Base-by-base conservation (phyloP, 1,140 invertebrate species). In the Adelges cooleyi region DNA sequence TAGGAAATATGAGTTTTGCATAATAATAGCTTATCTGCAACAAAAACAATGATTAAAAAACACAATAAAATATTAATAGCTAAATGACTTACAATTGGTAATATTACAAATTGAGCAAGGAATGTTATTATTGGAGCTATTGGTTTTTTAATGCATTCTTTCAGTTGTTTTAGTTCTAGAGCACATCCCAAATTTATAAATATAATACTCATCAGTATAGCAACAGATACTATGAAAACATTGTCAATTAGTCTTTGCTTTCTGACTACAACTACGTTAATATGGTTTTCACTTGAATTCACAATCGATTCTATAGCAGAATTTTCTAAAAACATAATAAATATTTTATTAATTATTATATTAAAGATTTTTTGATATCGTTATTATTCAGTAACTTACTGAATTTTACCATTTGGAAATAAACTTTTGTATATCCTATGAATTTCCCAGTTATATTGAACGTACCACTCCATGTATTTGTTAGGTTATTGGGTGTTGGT, bases 141-240 rank as follows among this genome's bases (percentile, higher is more conserved):
- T 0, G 93, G 93, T 68, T 79, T 81, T 66, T 77, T 82, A 1
- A 95, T 66, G 11, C 86, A 84, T 2, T 80, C 76, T 68, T 81
- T 82, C 5, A 95, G 80, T 6, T 86, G 80, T 1, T 77, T 71
- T 78, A 89, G 82, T 72, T 93, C 85, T 71, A 95, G 79, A 0
- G 92, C 90, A 74, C 91, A 94, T 1, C 93, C 93, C 78, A 95
- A 95, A 75, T 95, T 94, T 48, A 95, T 86, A 72, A 92, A 95
- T 67, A 93, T 84, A 49, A 94, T 77, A 1, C 85, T 84, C 53
- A 95, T 89, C 48, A 96, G 79, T 50, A 82, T 74, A 9, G 85
- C 84, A 4, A 95, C 84, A 65, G 86, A 88, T 40, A 76, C 80
- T 0, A 86, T 85, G 70, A 95, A 95, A 17, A 89, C 75, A 6